A percentile compares a stretch with the other conserved stretches of the same genome.
Evolutionary conservation across 2,888 invertebrate genomes (phyloP).

Genomic region (Mantis religiosa): DNA sequence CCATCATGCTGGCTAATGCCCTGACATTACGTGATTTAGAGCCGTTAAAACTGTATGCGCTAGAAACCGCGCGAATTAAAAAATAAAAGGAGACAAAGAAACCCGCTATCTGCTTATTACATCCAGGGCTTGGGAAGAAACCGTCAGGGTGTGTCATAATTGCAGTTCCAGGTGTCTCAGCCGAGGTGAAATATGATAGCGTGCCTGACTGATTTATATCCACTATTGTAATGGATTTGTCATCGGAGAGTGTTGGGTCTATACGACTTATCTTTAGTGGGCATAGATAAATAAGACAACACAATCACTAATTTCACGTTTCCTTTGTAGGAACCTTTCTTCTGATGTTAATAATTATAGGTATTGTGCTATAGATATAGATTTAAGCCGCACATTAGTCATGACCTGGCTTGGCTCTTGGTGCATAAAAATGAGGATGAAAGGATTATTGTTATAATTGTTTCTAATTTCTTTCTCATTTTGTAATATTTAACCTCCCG

Average conservation of each 20-base stretch:
- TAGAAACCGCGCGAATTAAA: constrained; percentile 7
- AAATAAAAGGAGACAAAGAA: neutral
- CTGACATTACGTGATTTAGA: constrained; percentile 12
- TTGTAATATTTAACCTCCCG: too few species aligned
- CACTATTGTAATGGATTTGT: neutral
- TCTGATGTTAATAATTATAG: too few species aligned
- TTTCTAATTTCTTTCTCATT: too few species aligned
- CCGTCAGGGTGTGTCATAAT: neutral
- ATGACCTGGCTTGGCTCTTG: too few species aligned
- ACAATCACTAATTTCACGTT: too few species aligned
- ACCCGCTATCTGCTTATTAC: neutral
- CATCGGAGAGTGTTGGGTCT: neutral
- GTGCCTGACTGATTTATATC: neutral
- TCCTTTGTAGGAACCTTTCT: too few species aligned
- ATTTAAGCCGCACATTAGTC: too few species aligned
- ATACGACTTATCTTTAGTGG: too few species aligned
- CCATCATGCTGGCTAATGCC: neutral
- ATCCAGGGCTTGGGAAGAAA: neutral
- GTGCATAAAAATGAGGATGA: too few species aligned
- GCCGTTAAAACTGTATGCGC: constrained; percentile 1
- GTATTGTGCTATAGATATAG: too few species aligned
- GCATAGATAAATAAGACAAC: too few species aligned
- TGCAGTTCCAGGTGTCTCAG: neutral
- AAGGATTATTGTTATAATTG: too few species aligned
- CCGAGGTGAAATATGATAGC: neutral